A percentile compares a stretch with the other conserved stretches of the same genome.
Evolutionary conservation across 2,113 vertebrate genomes (phyloP).

Genomic region (Strigops habroptila): DNA sequence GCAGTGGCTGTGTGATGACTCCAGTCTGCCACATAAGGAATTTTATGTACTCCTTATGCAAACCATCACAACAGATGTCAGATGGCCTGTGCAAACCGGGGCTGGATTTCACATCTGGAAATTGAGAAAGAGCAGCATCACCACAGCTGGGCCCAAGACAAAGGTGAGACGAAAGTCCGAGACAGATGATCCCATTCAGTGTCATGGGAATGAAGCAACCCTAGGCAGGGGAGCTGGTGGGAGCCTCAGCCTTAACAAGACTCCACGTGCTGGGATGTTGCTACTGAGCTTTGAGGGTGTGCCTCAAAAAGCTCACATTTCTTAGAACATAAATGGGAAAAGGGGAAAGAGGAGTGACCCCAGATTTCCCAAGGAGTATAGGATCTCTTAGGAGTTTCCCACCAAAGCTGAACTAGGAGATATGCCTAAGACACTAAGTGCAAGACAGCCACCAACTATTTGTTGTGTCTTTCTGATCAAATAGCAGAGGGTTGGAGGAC

Average conservation of each 20-base stretch:
- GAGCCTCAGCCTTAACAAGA: not conserved
- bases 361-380: not conserved
- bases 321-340: not conserved
- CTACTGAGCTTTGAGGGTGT: not conserved
- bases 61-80: slow-evolving; percentile 15
- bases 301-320: not conserved
- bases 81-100: not conserved
- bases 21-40: not conserved
- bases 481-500: not conserved
- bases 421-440: not conserved
- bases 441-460: not conserved
- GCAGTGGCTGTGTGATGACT: not conserved
- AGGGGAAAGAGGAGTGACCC: not conserved
- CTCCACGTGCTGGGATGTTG: accelerated
- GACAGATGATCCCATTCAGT: not conserved
- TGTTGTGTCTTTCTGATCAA: not conserved
- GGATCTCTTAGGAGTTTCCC: not conserved
- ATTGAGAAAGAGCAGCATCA: not conserved
- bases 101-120: slow-evolving; percentile 37
- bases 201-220: not conserved
- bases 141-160: not conserved
- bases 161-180: not conserved
- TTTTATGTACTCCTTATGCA: not conserved
- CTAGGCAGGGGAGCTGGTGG: not conserved
- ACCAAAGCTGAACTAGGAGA: not conserved